Evolutionary conservation across 2,797 vertebrate species (phyloP).

Genomic region (Parotocinclus haroldoi): DNA sequence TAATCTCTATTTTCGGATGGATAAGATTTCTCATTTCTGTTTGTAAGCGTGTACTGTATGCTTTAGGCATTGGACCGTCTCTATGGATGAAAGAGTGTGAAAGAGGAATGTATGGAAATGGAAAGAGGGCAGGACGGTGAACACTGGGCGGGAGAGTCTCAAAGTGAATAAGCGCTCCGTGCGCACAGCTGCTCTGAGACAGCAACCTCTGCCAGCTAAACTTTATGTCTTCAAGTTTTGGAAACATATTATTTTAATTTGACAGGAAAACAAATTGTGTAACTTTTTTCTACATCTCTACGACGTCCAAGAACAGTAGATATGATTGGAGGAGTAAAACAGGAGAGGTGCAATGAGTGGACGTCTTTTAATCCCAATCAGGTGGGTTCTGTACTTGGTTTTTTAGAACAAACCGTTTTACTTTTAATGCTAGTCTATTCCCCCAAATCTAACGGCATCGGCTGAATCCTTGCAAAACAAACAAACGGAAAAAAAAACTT

Average conservation of each 20-base stretch:
- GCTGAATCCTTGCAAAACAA: too few relatives aligned
- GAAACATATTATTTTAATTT: too few relatives aligned
- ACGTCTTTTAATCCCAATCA: constrained; percentile 38
- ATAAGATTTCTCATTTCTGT: too few relatives aligned
- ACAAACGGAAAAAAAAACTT: too few relatives aligned
- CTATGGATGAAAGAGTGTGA: not conserved
- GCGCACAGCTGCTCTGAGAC: constrained; percentile 15
- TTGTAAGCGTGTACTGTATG: not conserved
- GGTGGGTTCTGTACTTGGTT: constrained; percentile 24
- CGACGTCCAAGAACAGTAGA: not conserved
- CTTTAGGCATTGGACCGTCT: not conserved
- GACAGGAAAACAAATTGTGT: too few relatives aligned
- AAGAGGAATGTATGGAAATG: not conserved
- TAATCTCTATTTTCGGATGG: too few relatives aligned
- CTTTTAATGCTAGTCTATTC: not conserved
- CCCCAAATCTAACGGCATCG: too few relatives aligned
- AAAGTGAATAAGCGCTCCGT: not conserved
- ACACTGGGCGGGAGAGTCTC: not conserved
- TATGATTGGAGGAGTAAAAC: constrained; percentile 49
- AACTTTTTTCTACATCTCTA: too few relatives aligned
- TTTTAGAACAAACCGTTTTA: not conserved
- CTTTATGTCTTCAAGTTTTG: not conserved
- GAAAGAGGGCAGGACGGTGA: constrained; percentile 18
- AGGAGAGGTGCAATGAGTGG: constrained; percentile 48
- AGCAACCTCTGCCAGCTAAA: constrained; percentile 2